Conservation (phyloP, 1,140 invertebrate species). For the Oppia nitens region DNA sequence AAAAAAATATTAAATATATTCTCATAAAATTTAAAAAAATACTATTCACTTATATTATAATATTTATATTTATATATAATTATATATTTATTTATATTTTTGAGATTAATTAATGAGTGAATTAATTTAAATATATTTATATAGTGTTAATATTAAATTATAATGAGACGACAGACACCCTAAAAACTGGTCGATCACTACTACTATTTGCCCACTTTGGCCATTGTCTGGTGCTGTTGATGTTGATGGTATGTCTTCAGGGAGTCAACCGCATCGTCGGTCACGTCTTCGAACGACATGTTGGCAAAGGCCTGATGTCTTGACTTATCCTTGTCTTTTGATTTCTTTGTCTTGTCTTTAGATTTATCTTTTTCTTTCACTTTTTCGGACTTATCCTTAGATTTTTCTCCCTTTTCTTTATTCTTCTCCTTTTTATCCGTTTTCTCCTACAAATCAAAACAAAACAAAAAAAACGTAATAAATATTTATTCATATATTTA, state of each 20-base stretch:
- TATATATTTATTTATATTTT: too few relatives aligned
- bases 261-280: neutral
- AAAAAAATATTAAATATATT: too few relatives aligned
- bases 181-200: too few relatives aligned
- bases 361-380: slow-evolving; percentile 6
- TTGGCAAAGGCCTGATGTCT: slow-evolving; percentile 14
- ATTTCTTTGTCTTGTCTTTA: slow-evolving; percentile 11
- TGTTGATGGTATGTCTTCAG: neutral
- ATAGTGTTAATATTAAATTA: too few relatives aligned
- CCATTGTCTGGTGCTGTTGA: neutral
- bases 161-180: too few relatives aligned
- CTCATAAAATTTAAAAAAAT: too few relatives aligned
- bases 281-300: slow-evolving; percentile 23
- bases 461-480: too few relatives aligned
- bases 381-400: slow-evolving; percentile 11
- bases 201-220: neutral
- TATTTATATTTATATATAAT: too few relatives aligned
- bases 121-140: too few relatives aligned
- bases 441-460: slow-evolving; percentile 9
- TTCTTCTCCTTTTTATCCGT: neutral
- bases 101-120: too few relatives aligned
- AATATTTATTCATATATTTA: too few relatives aligned
- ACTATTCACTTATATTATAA: too few relatives aligned
- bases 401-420: slow-evolving; percentile 12
- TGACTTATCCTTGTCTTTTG: slow-evolving; percentile 10